These are phyloP conservation scores for Philypnodon macrostomus DNA, from an alignment of 2,797 vertebrate species.

Conservation along the genomic window DNA sequence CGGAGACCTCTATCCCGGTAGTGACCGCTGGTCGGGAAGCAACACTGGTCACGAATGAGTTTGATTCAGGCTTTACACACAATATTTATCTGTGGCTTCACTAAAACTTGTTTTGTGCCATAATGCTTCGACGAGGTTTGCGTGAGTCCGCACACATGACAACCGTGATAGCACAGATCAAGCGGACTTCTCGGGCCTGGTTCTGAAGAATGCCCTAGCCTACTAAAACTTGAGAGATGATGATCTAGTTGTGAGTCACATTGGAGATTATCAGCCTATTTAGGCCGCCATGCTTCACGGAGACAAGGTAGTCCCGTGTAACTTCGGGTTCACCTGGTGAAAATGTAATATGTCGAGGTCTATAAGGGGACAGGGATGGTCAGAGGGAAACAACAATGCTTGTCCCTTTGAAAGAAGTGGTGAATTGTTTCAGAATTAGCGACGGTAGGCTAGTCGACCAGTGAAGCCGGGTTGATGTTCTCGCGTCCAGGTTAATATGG, in stretches of 20 bases:
- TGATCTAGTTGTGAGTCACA: conserved; percentile 47
- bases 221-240: conserved; percentile 54
- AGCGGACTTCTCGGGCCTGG: conserved; percentile 53
- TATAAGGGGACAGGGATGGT: conserved; percentile 10
- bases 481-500: conserved; percentile 55
- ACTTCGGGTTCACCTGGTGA: conserved; percentile 75
- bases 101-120: conserved; percentile 47
- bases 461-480: conserved; percentile 51
- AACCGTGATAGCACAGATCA: conserved; percentile 50
- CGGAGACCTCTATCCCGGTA: conserved; percentile 70
- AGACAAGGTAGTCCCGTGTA: conserved; percentile 69
- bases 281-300: conserved; percentile 67
- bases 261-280: conserved; percentile 60
- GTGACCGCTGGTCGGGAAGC: conserved; percentile 60
- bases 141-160: conserved; percentile 42
- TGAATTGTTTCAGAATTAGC: conserved; percentile 48
- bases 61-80: conserved; percentile 34
- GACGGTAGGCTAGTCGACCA: conserved; percentile 35
- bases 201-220: conserved; percentile 33
- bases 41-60: conserved; percentile 56
- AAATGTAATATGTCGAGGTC: conserved; percentile 45
- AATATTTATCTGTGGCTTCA: conserved; percentile 23
- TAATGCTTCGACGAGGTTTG: conserved; percentile 19
- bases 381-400: conserved; percentile 31
- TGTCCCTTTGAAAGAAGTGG: conserved; percentile 53